These are phyloP conservation scores for Drosophila guanche DNA, from an alignment of 1,140 invertebrate species.

Conservation along the genomic window DNA sequence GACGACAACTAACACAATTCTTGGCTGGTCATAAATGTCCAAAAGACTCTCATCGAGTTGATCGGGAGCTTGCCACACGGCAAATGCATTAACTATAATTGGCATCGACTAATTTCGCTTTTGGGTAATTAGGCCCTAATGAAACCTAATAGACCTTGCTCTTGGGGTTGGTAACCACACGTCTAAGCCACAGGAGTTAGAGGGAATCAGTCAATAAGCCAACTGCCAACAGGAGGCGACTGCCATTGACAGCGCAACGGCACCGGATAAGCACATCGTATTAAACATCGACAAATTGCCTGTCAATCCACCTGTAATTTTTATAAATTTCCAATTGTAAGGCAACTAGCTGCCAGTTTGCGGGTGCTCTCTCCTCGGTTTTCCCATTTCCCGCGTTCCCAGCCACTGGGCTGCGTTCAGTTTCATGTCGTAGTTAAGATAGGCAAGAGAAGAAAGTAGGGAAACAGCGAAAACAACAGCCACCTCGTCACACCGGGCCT, in stretches of 20 bases:
- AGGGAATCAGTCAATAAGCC: slow-evolving; percentile 59
- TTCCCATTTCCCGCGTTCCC: slow-evolving; percentile 2
- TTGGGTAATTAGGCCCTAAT: slow-evolving; percentile 76
- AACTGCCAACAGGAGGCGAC: slow-evolving; percentile 25
- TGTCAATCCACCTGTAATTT: slow-evolving; percentile 81
- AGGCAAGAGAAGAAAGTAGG: slow-evolving; percentile 53
- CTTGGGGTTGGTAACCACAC: slow-evolving; percentile 35
- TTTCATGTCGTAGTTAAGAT: slow-evolving; percentile 66
- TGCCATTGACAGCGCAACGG: slow-evolving; percentile 4
- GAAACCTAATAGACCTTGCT: slow-evolving; percentile 60
- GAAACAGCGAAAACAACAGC: slow-evolving; percentile 41
- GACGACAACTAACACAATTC: slow-evolving; percentile 45
- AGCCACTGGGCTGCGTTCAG: slow-evolving; percentile 16
- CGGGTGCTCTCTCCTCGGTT: neutral
- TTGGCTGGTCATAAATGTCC: slow-evolving; percentile 45
- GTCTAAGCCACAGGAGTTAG: slow-evolving; percentile 39
- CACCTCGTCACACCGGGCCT: slow-evolving; percentile 6
- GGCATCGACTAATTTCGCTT: slow-evolving; percentile 74
- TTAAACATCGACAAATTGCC: slow-evolving; percentile 75
- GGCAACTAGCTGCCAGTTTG: slow-evolving; percentile 7
- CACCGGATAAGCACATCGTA: slow-evolving; percentile 60
- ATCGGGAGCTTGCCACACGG: neutral
- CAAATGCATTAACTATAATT: slow-evolving; percentile 80
- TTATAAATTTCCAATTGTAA: slow-evolving; percentile 74
- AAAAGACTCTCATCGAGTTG: slow-evolving; percentile 20